Evolutionary conservation across 2,888 invertebrate species (phyloP), one percentile per base, ranked within the genome.

Genomic region (Acanthopleura granulata): DNA sequence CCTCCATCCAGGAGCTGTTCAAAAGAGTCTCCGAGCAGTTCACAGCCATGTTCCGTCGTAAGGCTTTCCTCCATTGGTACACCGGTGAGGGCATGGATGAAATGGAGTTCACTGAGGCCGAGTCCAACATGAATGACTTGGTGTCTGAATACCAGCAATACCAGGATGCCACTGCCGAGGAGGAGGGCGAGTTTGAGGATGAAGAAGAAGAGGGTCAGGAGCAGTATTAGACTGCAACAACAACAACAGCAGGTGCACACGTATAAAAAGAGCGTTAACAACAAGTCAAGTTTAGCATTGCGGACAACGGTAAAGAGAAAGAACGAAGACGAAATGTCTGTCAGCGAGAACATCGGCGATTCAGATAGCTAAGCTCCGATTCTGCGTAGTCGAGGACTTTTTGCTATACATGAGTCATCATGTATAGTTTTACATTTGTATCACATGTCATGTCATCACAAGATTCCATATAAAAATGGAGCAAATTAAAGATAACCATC

Each of bases 31-130:
- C 82, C 6, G 85, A 86, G 78, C 85, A 85, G 79, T 85, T 86
- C 80, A 96, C 96, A 15, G 57, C 57, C 57, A 57, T 57, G 57
- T 57, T 57, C 57, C 57, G 57, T 57, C 57, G 57, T 57, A 57
- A 57, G 57, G 57, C 57, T 57, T 57, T 57, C 57, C 57, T 57
- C 57, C 57, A 57, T 12, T 57, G 57, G 57, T 57, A 57, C 57
- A 57, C 57, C 22, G 57, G 57, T 57, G 57, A 57, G 57, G 57
- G 57, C 12, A 57, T 57, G 57, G 57, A 57, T 57, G 57, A 57
- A 12, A 57, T 57, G 57, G 57, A 57, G 57, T 57, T 57, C 22
- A 57, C 57, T 22, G 57, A 57, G 57, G 57, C 57, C 22, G 57
- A 57, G 22, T 57, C 57, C 57, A 57, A 57, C 57, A 57, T 57